Evolutionary conservation across 2,888 invertebrate genomes (phyloP), one percentile per base, ranked within the genome.

Genomic region (Sminthurinus aureus): DNA sequence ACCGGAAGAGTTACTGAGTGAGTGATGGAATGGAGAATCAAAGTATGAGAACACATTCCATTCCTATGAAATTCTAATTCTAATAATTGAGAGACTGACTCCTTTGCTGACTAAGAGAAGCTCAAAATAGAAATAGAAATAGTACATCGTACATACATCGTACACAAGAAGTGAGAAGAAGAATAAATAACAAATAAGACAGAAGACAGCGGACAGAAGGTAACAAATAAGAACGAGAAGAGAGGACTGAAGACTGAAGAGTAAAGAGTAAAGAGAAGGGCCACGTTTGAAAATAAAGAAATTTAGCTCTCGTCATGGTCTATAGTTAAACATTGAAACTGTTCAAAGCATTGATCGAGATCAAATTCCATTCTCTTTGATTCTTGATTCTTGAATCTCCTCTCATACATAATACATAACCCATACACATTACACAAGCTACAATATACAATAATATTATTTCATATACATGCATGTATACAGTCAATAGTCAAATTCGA

Each of bases 281-380:
- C 38, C 38, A 38, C 38, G 58, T 58, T 58, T 58, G 58, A 58
- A 58, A 71, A 24, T 24, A 71, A 71, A 24, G 26, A 71, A 24
- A 71, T 71, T 71, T 71, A 22, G 71, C 71, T 71, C 71, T 71
- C 71, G 71, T 71, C 71, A 71, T 71, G 22, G 22, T 71, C 71
- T 69, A 69, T 69, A 69, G 69, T 71, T 71, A 12, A 20, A 24
- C 24, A 13, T 71, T 22, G 71, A 71, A 24, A 22, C 11, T 24
- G 71, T 24, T 71, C 71, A 71, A 71, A 71, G 38, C 38, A 38
- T 71, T 22, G 71, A 71, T 71, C 71, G 26, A 71, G 71, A 71
- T 71, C 71, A 71, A 71, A 71, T 71, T 71, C 71, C 71, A 24
- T 71, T 26, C 71, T 71, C 71, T 22, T 38, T 38, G 22, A 15